phyloP scores from a whole-genome alignment of 2,113 vertebrate genomes.

The Theristicus caerulescens region DNA sequence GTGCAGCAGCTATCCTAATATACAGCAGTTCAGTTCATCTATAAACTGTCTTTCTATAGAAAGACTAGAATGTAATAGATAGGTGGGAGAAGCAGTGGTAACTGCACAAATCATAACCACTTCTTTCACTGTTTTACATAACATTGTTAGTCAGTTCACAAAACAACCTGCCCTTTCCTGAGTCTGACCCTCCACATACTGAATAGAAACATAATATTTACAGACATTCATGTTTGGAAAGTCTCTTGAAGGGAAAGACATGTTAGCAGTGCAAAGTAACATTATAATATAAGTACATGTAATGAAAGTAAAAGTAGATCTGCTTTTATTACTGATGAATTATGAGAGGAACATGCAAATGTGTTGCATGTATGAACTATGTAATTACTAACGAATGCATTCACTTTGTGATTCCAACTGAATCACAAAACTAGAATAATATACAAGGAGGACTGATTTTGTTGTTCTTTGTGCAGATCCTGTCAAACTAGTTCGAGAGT shows the following conservation, averaged over 20 bases:
- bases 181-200: neutral
- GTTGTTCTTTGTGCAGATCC: neutral
- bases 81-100: neutral
- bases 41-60: neutral
- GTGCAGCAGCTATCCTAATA: neutral
- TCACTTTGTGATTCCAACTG: conserved; percentile 10
- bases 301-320: neutral
- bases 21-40: neutral
- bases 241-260: neutral
- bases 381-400: neutral
- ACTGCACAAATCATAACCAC: neutral
- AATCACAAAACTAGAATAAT: neutral
- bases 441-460: neutral
- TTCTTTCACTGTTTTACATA: neutral
- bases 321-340: conserved; percentile 1
- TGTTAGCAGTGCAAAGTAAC: neutral
- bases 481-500: neutral
- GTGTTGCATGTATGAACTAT: neutral
- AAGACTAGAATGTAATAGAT: neutral
- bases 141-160: neutral
- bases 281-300: neutral
- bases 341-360: conserved; percentile 22
- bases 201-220: neutral
- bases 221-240: neutral
- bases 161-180: neutral